Evolutionary conservation across 2,113 vertebrate genomes (phyloP), one percentile per base, ranked within the genome.

Genomic region (Hymenochirus boettgeri): DNA sequence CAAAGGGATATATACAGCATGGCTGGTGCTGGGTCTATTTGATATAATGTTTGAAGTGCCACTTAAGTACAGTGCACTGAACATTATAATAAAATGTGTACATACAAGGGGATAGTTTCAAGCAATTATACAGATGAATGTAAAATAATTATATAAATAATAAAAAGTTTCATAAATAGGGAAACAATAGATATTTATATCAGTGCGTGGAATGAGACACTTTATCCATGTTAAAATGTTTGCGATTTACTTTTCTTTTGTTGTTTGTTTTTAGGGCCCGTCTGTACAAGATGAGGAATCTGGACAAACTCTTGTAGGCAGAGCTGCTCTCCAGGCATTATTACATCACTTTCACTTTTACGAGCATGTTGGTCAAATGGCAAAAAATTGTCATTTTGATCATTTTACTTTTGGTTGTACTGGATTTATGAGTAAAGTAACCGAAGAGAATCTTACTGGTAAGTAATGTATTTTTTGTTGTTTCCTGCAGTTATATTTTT

Each of bases 231-330:
- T 10, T 31, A 10, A 6, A 10, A 31, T 31, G 5, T 31, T 31
- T 31, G 29, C 5, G 5, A 31, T 10, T 31, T 5, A 10, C 29
- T 31, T 31, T 31, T 31, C 10, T 6, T 10, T 39, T 39, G 35
- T 39, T 24, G 70, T 45, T 17, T 5, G 60, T n/a, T 31, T 67
- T 5, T 65, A 99, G 96, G 92, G 91, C 21, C 94, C 91, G 0
- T 93, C 88, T 78, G 93, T 98, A 37, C 90, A 95, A 0, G 94
- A 97, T 66, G 93, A 97, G 74, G 91, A 89, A 31, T 90, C 93
- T 5, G 93, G 91, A 17, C 39, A 94, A 48, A 91, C 90, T 9
- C 79, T 97, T 26, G 79, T 77, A 31, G 95, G 96, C 69, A 89
- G 89, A 58, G 89, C 93, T 37, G 94, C 95, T 0, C 88, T 98